Evolutionary conservation across 2,113 vertebrate genomes (phyloP), one percentile per base, ranked within the genome.

Genomic region (Nothobranchius furzeri): DNA sequence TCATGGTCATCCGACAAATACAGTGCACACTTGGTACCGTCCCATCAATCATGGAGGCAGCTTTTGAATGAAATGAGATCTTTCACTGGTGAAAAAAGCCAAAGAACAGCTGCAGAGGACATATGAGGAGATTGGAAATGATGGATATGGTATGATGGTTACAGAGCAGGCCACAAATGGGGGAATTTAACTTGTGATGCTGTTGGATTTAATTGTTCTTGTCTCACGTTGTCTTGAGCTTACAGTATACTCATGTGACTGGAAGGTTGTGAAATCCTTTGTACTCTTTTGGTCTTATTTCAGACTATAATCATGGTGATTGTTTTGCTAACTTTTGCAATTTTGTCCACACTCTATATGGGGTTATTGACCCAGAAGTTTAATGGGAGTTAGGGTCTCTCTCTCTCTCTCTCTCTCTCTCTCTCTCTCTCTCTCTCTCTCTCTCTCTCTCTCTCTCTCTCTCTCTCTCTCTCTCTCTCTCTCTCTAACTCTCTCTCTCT

Each of bases 31-130:
- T 48, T 60, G 68, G 64, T 55, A 71, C 49, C 67, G 59, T 69
- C 77, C 73, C 60, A 81, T 81, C 73, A 57, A 61, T 81, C 76
- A 65, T 59, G 59, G 48, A 52, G 68, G 74, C 69, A 72, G 75
- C 67, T 79, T 82, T 78, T 50, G 65, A 70, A 40, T 57, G 50
- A 74, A 76, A 83, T 30, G 17, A 73, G 59, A 66, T 63, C 57
- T 83, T 78, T 82, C 45, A 78, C 81, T 86, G 82, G 85, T 88
- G 67, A 60, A 70, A 64, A 69, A 88, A 71, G 73, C 79, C 79
- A 78, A 88, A 88, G 85, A 89, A 75, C 70, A 81, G 79, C 64
- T 83, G 75, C 61, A 64, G 49, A 74, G 59, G 76, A 53, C 50
- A 67, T 61, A 59, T 2, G 40, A 75, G 20, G 61, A 45, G 67